Evolutionary conservation across 2,888 invertebrate species (phyloP), one percentile per base, ranked within the genome.

Genomic region (Polietes domitor): DNA sequence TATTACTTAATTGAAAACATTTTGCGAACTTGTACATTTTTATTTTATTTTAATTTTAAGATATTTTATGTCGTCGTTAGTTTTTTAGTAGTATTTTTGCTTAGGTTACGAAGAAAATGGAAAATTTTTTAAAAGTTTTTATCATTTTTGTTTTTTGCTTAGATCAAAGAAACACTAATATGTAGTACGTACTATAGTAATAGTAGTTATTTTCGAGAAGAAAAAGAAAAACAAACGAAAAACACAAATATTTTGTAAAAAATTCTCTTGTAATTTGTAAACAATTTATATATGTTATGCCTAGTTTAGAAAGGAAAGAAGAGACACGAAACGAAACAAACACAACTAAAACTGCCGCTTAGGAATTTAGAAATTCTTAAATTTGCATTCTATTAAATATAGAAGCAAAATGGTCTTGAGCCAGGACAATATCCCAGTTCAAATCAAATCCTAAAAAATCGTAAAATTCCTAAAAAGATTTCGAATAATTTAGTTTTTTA

Each of bases 21-120:
- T 68, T 65, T 68, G 41, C 28, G 19, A 65, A 32, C 26, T 68
- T 68, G 68, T 68, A 68, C 19, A 68, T 68, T 58, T 41, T 68
- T 37, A 65, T 37, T 24, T 58, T 58, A 24, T 2, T 68, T 68
- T n/a, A n/a, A n/a, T n/a, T 0, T 24, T 41, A 68, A 24, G 41
- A 9, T 68, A 68, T 65, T 32, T 19, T 65, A 53, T 37, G 10
- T 65, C 17, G 9, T 17, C 26, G 0, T 19, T 65, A 65, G 37
- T 1, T 63, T 61, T 55, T n/a, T n/a, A n/a, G n/a, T n/a, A n/a
- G n/a, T n/a, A n/a, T n/a, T n/a, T n/a, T 26, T 28, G 15, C 28
- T 32, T 32, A 65, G 37, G 12, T 21, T 19, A 65, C n/a, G 65
- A 17, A 17, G 37, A 41, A 65, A 41, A 65, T 65, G 37, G 6